These are phyloP conservation scores for Trogon surrucura DNA, from an alignment of 2,113 vertebrate species.

Conservation along the genomic window DNA sequence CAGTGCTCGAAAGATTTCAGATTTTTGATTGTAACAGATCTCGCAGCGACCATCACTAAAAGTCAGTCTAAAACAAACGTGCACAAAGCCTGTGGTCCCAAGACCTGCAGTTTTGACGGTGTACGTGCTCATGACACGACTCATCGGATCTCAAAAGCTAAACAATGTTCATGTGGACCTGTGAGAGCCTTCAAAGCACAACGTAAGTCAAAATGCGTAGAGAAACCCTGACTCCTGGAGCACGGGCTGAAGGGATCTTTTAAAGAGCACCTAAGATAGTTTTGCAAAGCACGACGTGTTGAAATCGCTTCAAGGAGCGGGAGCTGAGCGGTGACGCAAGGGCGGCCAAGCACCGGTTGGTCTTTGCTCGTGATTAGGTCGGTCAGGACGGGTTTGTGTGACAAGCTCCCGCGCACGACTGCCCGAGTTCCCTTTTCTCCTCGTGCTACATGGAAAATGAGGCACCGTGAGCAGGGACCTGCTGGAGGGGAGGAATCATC, in stretches of 20 bases:
- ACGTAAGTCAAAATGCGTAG: neutral
- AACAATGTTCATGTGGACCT: fast-evolving
- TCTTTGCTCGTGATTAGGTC: neutral
- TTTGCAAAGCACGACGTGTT: neutral
- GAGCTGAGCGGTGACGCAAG: neutral
- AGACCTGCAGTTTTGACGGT: neutral
- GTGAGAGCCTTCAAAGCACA: neutral
- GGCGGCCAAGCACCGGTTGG: neutral
- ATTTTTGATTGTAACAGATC: neutral
- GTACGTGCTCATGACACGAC: neutral
- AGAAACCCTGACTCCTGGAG: neutral
- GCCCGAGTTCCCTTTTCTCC: fast-evolving
- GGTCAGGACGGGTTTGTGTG: neutral
- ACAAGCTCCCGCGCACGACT: neutral
- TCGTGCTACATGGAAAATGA: fast-evolving
- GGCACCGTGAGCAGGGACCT: neutral
- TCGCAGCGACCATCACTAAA: neutral
- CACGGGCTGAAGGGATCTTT: neutral
- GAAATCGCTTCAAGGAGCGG: neutral
- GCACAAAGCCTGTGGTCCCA: neutral
- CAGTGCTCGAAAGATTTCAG: neutral
- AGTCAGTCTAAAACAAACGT: neutral
- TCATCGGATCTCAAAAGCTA: neutral
- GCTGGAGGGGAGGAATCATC: neutral
- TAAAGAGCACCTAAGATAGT: neutral